Evolutionary conservation across 2,888 invertebrate species (phyloP).

Genomic region (Drosophila parthenogenetica): DNA sequence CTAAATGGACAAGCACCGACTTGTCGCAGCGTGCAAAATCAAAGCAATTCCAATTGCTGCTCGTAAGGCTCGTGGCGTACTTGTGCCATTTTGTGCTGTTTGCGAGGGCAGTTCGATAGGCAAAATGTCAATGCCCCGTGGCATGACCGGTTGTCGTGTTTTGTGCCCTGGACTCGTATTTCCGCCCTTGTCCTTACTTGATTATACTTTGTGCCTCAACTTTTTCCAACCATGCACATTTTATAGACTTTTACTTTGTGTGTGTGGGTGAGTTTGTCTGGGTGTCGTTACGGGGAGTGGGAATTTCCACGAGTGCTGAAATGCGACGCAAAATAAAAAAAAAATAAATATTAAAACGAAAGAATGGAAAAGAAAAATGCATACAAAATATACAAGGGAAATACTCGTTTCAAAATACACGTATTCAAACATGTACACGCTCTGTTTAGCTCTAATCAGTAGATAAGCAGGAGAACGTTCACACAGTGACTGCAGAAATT

Average conservation of each 20-base stretch:
- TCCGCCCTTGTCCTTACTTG: conserved; percentile 59
- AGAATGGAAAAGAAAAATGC: conserved; percentile 33
- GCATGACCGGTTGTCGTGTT: conserved; percentile 46
- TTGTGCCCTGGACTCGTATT: conserved; percentile 33
- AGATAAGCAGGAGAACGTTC: conserved; percentile 63
- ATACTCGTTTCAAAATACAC: conserved; percentile 40
- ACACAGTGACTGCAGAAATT: conserved; percentile 38
- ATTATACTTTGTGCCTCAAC: conserved; percentile 45
- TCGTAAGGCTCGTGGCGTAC: conserved; percentile 7
- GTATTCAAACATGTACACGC: conserved; percentile 78
- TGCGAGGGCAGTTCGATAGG: conserved; percentile 54
- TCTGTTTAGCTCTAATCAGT: conserved; percentile 78
- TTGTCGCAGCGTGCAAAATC: conserved; percentile 72
- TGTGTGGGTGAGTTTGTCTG: background rate
- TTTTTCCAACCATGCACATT: conserved; percentile 47
- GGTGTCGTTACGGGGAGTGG: conserved; percentile 36
- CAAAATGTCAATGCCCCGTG: conserved; percentile 74
- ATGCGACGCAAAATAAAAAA: conserved; percentile 33
- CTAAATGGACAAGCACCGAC: conserved; percentile 19
- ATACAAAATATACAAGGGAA: conserved; percentile 42
- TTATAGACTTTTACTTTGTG: conserved; percentile 42
- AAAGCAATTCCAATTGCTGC: conserved; percentile 55
- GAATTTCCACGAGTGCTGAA: conserved; percentile 49
- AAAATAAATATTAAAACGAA: background rate
- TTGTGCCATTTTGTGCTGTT: conserved; percentile 5